Percentiles rank a stretch among this genome's conserved stretches.
These are phyloP conservation scores for Bugulina stolonifera DNA, from an alignment of 2,888 invertebrate genomes.

Conservation along the genomic window DNA sequence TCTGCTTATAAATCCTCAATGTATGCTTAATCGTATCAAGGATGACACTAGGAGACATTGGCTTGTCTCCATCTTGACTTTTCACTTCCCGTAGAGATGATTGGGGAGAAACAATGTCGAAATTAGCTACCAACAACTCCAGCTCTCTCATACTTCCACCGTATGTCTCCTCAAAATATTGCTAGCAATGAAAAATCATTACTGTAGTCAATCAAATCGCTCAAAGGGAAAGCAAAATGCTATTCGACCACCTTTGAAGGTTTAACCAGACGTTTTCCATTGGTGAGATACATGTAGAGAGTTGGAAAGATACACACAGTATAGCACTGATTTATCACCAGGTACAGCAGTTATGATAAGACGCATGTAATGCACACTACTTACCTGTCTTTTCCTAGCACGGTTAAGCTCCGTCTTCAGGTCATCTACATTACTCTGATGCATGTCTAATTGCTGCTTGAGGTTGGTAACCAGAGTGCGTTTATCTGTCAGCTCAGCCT, in stretches of 20 bases:
- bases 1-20: constrained; percentile 40
- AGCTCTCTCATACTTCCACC: constrained; percentile 46
- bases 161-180: constrained; percentile 48
- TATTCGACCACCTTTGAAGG: no score
- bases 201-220: no score
- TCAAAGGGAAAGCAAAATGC: no score
- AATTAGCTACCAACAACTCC: constrained; percentile 40
- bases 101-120: constrained; percentile 31
- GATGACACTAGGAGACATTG: constrained; percentile 35
- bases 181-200: no score
- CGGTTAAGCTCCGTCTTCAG: constrained; percentile 44
- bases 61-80: constrained; percentile 28
- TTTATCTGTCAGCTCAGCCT: constrained; percentile 45
- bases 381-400: constrained; percentile 11
- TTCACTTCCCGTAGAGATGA: not conserved
- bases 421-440: constrained; percentile 49
- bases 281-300: no score
- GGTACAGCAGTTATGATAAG: no score
- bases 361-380: no score
- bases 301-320: no score
- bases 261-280: no score
- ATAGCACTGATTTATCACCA: no score
- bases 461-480: constrained; percentile 42
- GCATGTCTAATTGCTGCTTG: constrained; percentile 46
- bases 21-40: constrained; percentile 41